These are phyloP conservation scores for Drosophila ohnishii DNA, from an alignment of 1,140 invertebrate genomes.

Conservation along the genomic window DNA sequence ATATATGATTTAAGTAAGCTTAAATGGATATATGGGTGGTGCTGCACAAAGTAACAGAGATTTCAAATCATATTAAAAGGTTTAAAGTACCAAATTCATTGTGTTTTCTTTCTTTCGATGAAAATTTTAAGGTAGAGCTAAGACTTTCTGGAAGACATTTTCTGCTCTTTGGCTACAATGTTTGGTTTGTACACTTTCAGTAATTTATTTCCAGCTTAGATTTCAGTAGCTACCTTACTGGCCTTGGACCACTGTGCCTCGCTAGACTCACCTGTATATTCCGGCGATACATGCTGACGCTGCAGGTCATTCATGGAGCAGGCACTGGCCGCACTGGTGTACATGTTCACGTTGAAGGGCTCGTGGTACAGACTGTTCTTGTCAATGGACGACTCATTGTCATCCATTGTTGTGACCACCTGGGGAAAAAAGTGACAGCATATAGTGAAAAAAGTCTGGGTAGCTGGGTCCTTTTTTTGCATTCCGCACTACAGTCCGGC, in stretches of 20 bases:
- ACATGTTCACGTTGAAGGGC: slow-evolving; percentile 84
- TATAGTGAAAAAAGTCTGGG: slow-evolving; percentile 32
- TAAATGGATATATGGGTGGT: not conserved
- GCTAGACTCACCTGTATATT: slow-evolving; percentile 83
- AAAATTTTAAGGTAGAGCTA: no score
- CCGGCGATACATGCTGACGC: slow-evolving; percentile 83
- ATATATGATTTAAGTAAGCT: not conserved
- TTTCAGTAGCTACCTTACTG: not conserved
- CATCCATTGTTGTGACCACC: slow-evolving; percentile 82
- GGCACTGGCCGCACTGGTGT: slow-evolving; percentile 82
- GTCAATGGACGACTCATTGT: slow-evolving; percentile 83
- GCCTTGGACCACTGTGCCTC: slow-evolving; percentile 1
- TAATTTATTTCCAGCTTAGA: not conserved
- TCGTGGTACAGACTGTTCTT: slow-evolving; percentile 84
- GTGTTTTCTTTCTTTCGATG: no score
- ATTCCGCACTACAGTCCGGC: slow-evolving; percentile 28
- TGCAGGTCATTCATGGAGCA: slow-evolving; percentile 83
- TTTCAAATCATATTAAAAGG: no score
- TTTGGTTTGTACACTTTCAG: not conserved
- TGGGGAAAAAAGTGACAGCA: slow-evolving; percentile 52
- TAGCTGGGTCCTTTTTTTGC: slow-evolving; percentile 37
- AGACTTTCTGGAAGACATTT: no score
- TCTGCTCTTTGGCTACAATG: not conserved
- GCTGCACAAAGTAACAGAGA: no score
- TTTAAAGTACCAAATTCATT: no score